Evolutionary conservation across 2,888 invertebrate genomes (phyloP).

Genomic region (Amphipyra tragopoginis): DNA sequence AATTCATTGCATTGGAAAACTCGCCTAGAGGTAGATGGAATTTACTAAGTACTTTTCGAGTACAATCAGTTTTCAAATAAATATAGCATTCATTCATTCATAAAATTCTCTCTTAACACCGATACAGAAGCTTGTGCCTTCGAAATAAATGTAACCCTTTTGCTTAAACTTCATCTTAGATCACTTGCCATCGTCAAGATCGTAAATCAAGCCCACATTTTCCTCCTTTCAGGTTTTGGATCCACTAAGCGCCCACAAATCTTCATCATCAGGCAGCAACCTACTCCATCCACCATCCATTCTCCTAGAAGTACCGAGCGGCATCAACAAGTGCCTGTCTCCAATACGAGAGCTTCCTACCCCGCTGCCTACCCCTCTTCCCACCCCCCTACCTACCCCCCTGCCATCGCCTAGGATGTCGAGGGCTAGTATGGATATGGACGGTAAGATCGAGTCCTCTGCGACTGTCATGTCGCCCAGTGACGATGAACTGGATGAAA

Average conservation of each 20-base stretch:
- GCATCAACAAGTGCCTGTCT: slow-evolving; percentile 94
- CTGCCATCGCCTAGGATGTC: slow-evolving; percentile 87
- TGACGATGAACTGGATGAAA: slow-evolving; percentile 85
- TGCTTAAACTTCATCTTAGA: too few species aligned
- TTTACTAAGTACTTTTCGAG: too few species aligned
- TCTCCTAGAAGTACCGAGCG: slow-evolving; percentile 93
- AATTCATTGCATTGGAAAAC: too few species aligned
- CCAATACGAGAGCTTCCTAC: slow-evolving; percentile 95
- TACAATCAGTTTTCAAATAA: too few species aligned
- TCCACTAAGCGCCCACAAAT: slow-evolving; percentile 92
- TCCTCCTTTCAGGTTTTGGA: slow-evolving; percentile 89
- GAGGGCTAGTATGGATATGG: slow-evolving; percentile 77
- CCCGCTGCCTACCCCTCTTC: slow-evolving; percentile 91
- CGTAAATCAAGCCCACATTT: too few species aligned
- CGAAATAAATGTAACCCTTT: too few species aligned
- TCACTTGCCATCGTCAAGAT: too few species aligned
- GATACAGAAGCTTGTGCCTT: too few species aligned
- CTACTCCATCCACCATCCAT: slow-evolving; percentile 93
- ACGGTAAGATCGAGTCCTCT: slow-evolving; percentile 73
- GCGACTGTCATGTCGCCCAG: slow-evolving; percentile 78
- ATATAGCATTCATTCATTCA: too few species aligned
- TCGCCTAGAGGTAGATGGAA: too few species aligned
- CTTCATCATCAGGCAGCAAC: slow-evolving; percentile 89
- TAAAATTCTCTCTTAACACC: too few species aligned
- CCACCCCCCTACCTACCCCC: slow-evolving; percentile 92